Evolutionary conservation across 2,113 vertebrate genomes (phyloP).

Genomic region (Anser cygnoides): DNA sequence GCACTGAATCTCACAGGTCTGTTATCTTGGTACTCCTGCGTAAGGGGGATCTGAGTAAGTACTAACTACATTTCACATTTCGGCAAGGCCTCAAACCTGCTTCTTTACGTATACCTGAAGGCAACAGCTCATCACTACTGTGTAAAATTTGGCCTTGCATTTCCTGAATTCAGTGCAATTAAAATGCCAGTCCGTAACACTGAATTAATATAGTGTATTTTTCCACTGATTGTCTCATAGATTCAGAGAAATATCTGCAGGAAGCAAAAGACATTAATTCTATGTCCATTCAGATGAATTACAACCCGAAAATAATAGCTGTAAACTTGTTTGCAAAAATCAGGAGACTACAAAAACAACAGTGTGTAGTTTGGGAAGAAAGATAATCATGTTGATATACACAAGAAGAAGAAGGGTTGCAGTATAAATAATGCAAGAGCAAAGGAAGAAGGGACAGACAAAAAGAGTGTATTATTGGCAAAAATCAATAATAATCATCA

Average conservation of each 20-base stretch:
- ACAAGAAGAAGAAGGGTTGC: constrained; percentile 24
- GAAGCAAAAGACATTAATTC: constrained; percentile 26
- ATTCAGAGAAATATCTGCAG: constrained; percentile 25
- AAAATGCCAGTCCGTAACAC: not conserved
- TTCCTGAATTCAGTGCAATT: not conserved
- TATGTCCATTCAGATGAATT: not conserved
- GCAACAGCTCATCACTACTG: not conserved
- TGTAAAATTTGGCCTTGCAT: not conserved
- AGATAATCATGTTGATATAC: not conserved
- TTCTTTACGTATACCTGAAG: not conserved
- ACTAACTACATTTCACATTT: not conserved
- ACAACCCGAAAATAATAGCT: constrained; percentile 7
- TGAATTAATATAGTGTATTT: not conserved
- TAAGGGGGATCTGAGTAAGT: not conserved
- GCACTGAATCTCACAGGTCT: not conserved
- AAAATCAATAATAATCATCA: not conserved
- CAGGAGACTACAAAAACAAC: constrained; percentile 9
- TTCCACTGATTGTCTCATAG: constrained; percentile 6
- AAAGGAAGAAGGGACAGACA: constrained; percentile 8
- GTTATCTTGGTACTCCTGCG: not conserved
- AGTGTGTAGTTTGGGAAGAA: constrained; percentile 14
- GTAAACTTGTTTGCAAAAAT: constrained; percentile 22
- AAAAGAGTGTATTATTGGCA: not conserved
- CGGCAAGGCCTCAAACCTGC: not conserved
- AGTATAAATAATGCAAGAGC: constrained; percentile 16